A percentile compares a stretch with the other conserved stretches of the same genome.
These are phyloP conservation scores for Mohoua ochrocephala DNA, from an alignment of 2,113 vertebrate genomes.

Conservation along the genomic window DNA sequence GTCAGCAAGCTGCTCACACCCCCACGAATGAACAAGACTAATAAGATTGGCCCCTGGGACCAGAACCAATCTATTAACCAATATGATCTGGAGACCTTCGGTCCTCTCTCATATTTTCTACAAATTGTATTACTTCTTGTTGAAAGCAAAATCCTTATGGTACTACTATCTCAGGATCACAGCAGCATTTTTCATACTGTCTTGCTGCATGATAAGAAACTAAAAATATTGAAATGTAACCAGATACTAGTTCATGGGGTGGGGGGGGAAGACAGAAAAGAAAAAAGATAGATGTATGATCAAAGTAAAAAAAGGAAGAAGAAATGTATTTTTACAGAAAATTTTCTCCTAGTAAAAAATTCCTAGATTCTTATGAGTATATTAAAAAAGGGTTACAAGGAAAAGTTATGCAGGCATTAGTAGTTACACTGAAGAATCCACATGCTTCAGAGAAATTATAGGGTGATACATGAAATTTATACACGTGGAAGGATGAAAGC, in stretches of 20 bases:
- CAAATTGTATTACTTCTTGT: constrained; percentile 7
- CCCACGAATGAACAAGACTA: background rate
- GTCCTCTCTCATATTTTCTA: background rate
- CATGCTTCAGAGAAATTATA: background rate
- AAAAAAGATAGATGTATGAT: background rate
- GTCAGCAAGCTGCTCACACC: background rate
- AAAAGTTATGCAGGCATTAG: background rate
- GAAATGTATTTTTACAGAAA: background rate
- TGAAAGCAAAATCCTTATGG: background rate
- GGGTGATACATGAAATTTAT: background rate
- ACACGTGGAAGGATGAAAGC: background rate
- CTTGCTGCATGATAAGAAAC: background rate
- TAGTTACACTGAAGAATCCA: background rate
- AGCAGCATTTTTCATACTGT: background rate
- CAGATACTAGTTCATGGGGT: fast-evolving
- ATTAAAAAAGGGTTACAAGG: background rate
- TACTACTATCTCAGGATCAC: background rate
- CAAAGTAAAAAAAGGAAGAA: background rate
- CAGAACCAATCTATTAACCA: constrained; percentile 54
- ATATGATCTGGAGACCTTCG: constrained; percentile 14
- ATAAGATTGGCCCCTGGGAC: background rate
- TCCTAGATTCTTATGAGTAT: background rate
- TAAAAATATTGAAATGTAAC: background rate
- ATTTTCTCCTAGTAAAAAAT: background rate
- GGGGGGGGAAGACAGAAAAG: fast-evolving